Evolutionary conservation across 2,113 vertebrate genomes (phyloP), one percentile per base, ranked within the genome.

Genomic region (Passer montanus): DNA sequence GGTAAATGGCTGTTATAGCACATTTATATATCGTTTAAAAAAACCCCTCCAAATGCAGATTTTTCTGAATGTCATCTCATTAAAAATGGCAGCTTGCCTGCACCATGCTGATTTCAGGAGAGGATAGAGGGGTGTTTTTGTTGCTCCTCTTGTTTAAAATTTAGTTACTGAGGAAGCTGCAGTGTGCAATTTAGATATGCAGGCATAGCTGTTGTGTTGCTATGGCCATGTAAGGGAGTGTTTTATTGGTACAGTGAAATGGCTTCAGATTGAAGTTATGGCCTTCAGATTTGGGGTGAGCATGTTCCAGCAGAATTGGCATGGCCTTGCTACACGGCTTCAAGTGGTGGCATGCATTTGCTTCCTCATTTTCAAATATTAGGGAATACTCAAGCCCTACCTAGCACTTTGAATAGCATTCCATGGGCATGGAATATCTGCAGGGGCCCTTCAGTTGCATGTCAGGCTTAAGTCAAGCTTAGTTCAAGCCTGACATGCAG

Each of bases 41-140:
- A 15, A 18, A 2, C 0, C 1, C 9, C 16, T 89, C 12, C 28
- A 33, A n/a, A 24, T 3, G 3, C 20, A 22, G 17, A 30, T 50
- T 83, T 83, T 91, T 77, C 78, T 86, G 64, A 91, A 70, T 83
- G 63, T 47, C 22, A 41, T 43, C 16, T 55, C 24, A 43, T 60
- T 63, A 59, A 74, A 77, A 87, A 41, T 9, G 24, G 15, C 33
- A 86, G 30, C 27, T 69, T 89, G 50, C 33, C 53, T 69, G 53
- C 3, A 53, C 28, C 27, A 6, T 7, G 2, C 37, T 73, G 78
- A 31, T 89, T 89, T 79, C 31, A 39, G 69, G 67, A 87, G 17
- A 70, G 15, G 33, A 28, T 16, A 33, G 24, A 13, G 15, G 3
- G 1, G 1, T 41, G 24, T 35, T 84, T 69, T 55, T 73, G 9